A percentile compares a stretch with the other conserved stretches of the same genome.
These are phyloP conservation scores for Carlito syrichta DNA, from an alignment of 2,113 vertebrate species.

Conservation along the genomic window DNA sequence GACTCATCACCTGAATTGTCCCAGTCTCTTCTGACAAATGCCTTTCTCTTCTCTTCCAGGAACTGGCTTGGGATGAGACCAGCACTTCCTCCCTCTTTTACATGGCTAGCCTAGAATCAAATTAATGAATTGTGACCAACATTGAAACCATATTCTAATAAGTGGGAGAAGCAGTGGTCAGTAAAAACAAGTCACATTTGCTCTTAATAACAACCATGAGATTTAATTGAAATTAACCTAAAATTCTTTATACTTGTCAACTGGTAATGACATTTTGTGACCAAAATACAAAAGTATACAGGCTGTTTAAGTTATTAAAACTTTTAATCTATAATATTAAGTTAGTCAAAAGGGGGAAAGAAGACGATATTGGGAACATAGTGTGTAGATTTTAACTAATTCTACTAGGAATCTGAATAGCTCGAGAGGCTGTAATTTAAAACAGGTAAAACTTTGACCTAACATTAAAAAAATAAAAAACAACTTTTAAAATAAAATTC, in stretches of 20 bases:
- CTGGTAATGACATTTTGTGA: not conserved
- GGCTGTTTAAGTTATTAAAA: not conserved
- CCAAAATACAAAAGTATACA: not conserved
- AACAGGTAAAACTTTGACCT: not conserved
- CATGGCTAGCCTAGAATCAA: constrained; percentile 88
- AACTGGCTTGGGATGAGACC: constrained; percentile 98
- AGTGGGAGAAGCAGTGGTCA: constrained; percentile 1
- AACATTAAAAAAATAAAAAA: not conserved
- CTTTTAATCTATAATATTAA: not conserved
- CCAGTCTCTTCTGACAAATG: constrained; percentile 96
- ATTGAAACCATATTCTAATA: constrained; percentile 33
- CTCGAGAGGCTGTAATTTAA: not conserved
- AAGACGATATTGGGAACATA: not conserved
- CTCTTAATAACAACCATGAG: constrained; percentile 22
- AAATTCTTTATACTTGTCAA: not conserved
- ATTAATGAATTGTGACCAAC: constrained; percentile 50
- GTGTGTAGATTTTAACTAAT: not conserved
- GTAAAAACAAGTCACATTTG: not conserved
- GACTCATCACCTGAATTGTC: constrained; percentile 86
- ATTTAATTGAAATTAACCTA: constrained; percentile 29
- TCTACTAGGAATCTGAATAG: not conserved
- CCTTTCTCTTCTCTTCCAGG: constrained; percentile 98
- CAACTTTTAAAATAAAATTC: constrained; percentile 2
- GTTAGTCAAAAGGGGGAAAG: not conserved
- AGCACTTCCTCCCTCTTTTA: constrained; percentile 92